Evolutionary conservation across 2,113 vertebrate genomes (phyloP).

Genomic region (Anthoscopus minutus): DNA sequence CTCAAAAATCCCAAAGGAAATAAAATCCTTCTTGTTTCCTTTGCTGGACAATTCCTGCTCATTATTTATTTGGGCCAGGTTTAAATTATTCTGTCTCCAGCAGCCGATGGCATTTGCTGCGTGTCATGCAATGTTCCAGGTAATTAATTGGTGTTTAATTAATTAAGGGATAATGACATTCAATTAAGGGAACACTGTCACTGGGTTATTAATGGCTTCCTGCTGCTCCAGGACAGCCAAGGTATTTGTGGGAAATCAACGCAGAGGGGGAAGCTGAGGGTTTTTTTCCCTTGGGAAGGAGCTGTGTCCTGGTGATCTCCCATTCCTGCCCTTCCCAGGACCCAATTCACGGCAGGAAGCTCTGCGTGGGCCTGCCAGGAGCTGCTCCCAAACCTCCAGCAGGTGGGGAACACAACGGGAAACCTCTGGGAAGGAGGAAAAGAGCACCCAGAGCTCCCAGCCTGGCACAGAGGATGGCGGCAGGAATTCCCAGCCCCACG

Average conservation of each 20-base stretch:
- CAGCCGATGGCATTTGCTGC: constrained; percentile 40
- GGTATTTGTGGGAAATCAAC: neutral
- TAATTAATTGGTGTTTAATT: constrained; percentile 65
- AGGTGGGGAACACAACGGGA: fast-evolving
- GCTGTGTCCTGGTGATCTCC: neutral
- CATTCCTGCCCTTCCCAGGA: fast-evolving
- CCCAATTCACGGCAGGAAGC: fast-evolving
- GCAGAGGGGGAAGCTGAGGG: neutral
- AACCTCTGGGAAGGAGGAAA: fast-evolving
- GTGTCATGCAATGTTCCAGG: neutral
- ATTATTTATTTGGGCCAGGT: neutral
- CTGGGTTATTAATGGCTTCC: constrained; percentile 39
- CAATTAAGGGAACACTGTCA: constrained; percentile 22
- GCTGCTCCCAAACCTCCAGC: too few relatives aligned
- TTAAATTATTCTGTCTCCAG: constrained; percentile 1
- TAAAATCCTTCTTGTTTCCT: neutral
- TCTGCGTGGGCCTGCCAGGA: fast-evolving
- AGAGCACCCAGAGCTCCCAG: neutral
- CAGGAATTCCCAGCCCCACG: neutral
- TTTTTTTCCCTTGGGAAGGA: neutral
- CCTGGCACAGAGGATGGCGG: fast-evolving
- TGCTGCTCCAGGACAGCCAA: constrained; percentile 8
- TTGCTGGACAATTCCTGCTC: neutral
- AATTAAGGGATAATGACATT: constrained; percentile 57
- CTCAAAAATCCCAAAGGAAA: neutral